These are phyloP conservation scores for Drosophila neonasuta DNA, from an alignment of 2,888 invertebrate genomes.

Conservation along the genomic window DNA sequence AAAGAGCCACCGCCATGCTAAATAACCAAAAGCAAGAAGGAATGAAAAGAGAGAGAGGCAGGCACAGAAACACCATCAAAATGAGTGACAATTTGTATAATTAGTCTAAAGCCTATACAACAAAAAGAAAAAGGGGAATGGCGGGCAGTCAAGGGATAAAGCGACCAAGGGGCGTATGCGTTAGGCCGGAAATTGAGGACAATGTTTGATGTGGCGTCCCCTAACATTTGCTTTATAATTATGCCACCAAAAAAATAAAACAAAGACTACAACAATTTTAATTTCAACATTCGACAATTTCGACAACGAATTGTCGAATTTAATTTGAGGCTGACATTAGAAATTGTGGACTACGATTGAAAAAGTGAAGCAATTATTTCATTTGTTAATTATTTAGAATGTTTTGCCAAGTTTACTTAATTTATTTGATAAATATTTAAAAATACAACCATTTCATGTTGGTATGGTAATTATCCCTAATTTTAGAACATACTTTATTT, in stretches of 20 bases:
- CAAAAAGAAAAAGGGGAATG: neutral
- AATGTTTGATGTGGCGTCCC: conserved; percentile 40
- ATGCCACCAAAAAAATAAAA: conserved; percentile 5
- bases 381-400: neutral
- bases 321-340: conserved; percentile 5
- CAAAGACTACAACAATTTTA: conserved; percentile 13
- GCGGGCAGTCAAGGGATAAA: conserved; percentile 8
- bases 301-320: conserved; percentile 21
- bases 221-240: conserved; percentile 41
- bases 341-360: neutral
- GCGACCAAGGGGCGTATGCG: conserved; percentile 44
- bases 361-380: neutral
- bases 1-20: conserved; percentile 36
- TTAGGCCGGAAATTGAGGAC: conserved; percentile 36
- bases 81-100: conserved; percentile 71
- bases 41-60: neutral
- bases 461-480: too few relatives aligned
- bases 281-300: conserved; percentile 27
- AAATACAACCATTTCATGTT: too few relatives aligned
- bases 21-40: neutral
- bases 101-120: conserved; percentile 31
- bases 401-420: neutral
- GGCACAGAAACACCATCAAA: conserved; percentile 30
- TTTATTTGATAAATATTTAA: too few relatives aligned
- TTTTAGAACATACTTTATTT: too few relatives aligned